Conservation (phyloP, 2,797 vertebrate species). For the Pampus argenteus region DNA sequence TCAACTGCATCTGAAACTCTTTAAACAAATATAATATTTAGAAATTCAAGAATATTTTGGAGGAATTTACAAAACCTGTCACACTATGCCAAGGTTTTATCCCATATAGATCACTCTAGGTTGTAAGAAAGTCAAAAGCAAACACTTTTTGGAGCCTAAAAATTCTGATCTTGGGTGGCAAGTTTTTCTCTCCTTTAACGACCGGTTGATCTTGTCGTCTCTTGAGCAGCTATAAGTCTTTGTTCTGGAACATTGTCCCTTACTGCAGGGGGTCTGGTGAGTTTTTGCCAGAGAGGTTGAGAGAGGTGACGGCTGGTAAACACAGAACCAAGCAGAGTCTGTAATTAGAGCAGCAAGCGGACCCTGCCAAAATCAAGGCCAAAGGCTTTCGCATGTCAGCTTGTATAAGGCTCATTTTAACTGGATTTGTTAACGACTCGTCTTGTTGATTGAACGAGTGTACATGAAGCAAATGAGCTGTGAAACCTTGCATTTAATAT, state of each 20-base stretch:
- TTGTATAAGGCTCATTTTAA: slow-evolving; percentile 54
- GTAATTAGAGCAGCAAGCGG: slow-evolving; percentile 67
- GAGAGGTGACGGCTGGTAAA: slow-evolving; percentile 67
- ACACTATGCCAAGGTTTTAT: neutral
- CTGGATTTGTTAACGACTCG: slow-evolving; percentile 24
- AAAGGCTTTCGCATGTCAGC: slow-evolving; percentile 61
- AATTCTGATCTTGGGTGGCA: slow-evolving; percentile 9
- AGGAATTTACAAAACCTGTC: neutral
- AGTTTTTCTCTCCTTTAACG: slow-evolving; percentile 31
- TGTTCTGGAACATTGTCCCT: slow-evolving; percentile 63
- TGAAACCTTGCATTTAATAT: slow-evolving; percentile 40
- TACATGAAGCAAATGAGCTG: slow-evolving; percentile 42
- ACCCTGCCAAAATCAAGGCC: slow-evolving; percentile 51
- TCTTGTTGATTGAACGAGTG: slow-evolving; percentile 8
- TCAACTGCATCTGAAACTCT: neutral
- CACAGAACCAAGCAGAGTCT: slow-evolving; percentile 60
- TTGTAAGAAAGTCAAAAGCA: neutral
- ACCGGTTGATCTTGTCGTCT: slow-evolving; percentile 28
- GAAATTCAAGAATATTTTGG: neutral
- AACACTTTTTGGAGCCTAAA: neutral
- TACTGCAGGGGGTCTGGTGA: slow-evolving; percentile 51
- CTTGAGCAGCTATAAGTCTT: slow-evolving; percentile 48
- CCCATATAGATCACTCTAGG: neutral
- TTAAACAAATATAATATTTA: too few relatives aligned
- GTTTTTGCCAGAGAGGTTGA: slow-evolving; percentile 43